These are phyloP conservation scores for Sarotherodon lohbergeri DNA, from an alignment of 2,113 vertebrate genomes.

Conservation along the genomic window DNA sequence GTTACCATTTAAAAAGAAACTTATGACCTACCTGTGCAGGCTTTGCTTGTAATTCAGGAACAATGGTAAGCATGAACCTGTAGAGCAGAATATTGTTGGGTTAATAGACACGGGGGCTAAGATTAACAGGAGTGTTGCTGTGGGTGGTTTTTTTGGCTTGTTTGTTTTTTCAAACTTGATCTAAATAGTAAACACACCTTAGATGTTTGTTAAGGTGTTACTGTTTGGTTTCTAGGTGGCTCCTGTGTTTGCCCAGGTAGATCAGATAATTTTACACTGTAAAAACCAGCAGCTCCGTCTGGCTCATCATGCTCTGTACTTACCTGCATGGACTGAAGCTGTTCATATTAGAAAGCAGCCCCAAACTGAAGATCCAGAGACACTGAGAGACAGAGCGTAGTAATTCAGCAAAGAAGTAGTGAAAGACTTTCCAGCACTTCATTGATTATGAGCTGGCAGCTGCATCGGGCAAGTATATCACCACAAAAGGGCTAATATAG, in stretches of 20 bases:
- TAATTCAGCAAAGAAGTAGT: not conserved
- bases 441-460: rapidly evolving
- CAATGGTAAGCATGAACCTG: not conserved
- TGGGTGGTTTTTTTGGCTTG: too few species aligned
- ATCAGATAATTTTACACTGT: not conserved
- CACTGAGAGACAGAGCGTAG: rapidly evolving
- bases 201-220: not conserved
- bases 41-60: not conserved
- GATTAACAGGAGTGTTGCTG: not conserved
- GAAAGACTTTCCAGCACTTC: not conserved
- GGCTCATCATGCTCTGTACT: not conserved
- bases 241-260: not conserved
- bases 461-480: not conserved
- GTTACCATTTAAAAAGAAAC: not conserved
- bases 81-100: not conserved
- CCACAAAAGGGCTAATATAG: not conserved
- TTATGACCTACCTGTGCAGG: not conserved
- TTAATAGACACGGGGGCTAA: not conserved
- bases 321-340: rapidly evolving
- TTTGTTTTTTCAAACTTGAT: not conserved
- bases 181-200: not conserved
- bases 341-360: not conserved
- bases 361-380: rapidly evolving
- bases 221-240: not conserved
- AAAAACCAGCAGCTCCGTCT: not conserved